These are phyloP conservation scores for Brachypalpus laphriformis DNA, from an alignment of 2,888 invertebrate genomes.

Conservation along the genomic window DNA sequence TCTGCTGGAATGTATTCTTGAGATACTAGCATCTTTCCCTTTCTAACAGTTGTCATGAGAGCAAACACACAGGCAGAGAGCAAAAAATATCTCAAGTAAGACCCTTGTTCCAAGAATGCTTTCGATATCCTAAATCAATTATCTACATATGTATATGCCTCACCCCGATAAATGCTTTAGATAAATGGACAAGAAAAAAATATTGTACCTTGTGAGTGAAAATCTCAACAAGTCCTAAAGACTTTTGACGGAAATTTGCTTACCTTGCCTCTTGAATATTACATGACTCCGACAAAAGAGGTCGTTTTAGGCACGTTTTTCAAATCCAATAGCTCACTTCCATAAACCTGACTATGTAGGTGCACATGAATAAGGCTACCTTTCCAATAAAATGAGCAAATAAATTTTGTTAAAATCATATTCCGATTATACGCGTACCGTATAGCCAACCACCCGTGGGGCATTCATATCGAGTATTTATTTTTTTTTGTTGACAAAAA, in stretches of 20 bases:
- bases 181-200: not conserved
- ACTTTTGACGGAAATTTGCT: constrained; percentile 8
- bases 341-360: not conserved
- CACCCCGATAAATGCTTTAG: not conserved
- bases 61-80: not conserved
- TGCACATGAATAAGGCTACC: not conserved
- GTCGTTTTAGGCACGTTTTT: constrained; percentile 25
- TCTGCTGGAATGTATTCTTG: not conserved
- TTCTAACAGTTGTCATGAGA: not conserved
- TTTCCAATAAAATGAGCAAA: constrained; percentile 46
- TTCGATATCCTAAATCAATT: constrained; percentile 14
- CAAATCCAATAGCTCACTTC: constrained; percentile 16
- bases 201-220: not conserved
- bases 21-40: not conserved
- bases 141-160: not conserved
- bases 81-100: not conserved
- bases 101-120: not conserved
- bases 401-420: constrained; percentile 59
- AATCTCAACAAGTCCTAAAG: constrained; percentile 3
- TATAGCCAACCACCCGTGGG: not conserved
- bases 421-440: constrained; percentile 42
- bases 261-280: constrained; percentile 37
- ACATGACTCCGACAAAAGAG: constrained; percentile 27
- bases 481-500: not conserved
- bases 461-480: constrained; percentile 28